These are phyloP conservation scores for Rhinolophus ferrumequinum DNA, from an alignment of 2,113 vertebrate species.

Conservation along the genomic window DNA sequence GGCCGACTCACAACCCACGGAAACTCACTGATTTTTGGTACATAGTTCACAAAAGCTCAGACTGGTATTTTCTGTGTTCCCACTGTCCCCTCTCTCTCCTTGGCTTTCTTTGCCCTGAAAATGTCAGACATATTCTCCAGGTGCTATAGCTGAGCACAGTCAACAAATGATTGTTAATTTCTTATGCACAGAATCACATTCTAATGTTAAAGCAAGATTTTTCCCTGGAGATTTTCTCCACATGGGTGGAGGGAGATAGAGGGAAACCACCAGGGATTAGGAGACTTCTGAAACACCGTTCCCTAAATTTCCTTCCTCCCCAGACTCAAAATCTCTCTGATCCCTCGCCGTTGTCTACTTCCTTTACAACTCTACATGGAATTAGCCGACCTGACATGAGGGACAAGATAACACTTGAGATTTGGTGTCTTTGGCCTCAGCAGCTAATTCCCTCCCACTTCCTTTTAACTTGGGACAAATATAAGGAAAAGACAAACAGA, in stretches of 20 bases:
- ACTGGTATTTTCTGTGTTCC: not conserved
- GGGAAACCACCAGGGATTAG: accelerated
- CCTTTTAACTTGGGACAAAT: not conserved
- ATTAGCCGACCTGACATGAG: not conserved
- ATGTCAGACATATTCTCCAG: not conserved
- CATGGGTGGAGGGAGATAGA: not conserved
- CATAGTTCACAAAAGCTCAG: not conserved
- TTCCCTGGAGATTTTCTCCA: not conserved
- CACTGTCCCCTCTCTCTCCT: not conserved
- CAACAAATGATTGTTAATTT: not conserved
- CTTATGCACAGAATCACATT: not conserved
- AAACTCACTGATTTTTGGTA: not conserved
- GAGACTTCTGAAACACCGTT: not conserved
- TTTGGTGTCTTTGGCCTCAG: not conserved
- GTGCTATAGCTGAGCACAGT: not conserved
- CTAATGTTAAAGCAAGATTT: not conserved
- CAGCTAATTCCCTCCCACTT: not conserved
- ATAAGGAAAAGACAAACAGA: not conserved
- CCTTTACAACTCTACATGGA: not conserved
- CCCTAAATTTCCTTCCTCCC: not conserved
- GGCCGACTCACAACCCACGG: not conserved
- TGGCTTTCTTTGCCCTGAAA: not conserved
- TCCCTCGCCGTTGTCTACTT: not conserved
- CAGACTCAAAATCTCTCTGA: not conserved
- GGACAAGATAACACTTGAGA: not conserved